Evolutionary conservation across 2,888 invertebrate genomes (phyloP).

Genomic region (Eupithecia dodoneata): DNA sequence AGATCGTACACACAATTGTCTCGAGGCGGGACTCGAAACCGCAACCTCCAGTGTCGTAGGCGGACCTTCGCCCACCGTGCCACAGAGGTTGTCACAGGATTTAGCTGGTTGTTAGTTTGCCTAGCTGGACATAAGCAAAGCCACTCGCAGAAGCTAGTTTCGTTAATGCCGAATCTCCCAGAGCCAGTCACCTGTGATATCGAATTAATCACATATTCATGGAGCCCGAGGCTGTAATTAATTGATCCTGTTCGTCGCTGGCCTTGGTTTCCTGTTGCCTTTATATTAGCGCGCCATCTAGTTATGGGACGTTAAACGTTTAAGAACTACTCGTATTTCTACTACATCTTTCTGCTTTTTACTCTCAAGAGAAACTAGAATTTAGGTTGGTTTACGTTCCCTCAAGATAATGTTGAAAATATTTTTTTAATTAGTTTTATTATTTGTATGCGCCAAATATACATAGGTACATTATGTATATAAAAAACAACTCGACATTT

Average conservation of each 20-base stretch:
- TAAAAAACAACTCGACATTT: too few species aligned
- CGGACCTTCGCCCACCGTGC: too few species aligned
- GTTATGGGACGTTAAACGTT: background rate
- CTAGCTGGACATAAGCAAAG: background rate
- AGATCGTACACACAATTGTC: too few species aligned
- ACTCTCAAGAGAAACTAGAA: too few species aligned
- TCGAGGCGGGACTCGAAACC: too few species aligned
- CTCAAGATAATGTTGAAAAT: background rate
- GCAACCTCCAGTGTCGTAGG: too few species aligned
- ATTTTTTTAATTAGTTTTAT: too few species aligned
- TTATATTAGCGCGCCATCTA: slow-evolving; percentile 10
- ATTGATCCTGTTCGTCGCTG: slow-evolving; percentile 17
- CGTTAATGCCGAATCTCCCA: background rate
- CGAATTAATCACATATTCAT: slow-evolving; percentile 17
- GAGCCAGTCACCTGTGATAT: background rate
- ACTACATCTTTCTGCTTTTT: too few species aligned
- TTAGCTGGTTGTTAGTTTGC: too few species aligned
- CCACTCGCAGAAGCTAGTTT: background rate
- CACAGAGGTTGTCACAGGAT: too few species aligned
- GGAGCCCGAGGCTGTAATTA: slow-evolving; percentile 13
- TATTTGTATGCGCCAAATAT: too few species aligned
- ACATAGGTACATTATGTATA: too few species aligned
- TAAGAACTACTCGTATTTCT: background rate
- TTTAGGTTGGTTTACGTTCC: background rate
- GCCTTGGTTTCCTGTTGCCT: slow-evolving; percentile 12